A percentile compares a stretch with the other conserved stretches of the same genome.
phyloP scores from a whole-genome alignment of 1,140 invertebrate species.

The Phenacoccus solenopsis region DNA sequence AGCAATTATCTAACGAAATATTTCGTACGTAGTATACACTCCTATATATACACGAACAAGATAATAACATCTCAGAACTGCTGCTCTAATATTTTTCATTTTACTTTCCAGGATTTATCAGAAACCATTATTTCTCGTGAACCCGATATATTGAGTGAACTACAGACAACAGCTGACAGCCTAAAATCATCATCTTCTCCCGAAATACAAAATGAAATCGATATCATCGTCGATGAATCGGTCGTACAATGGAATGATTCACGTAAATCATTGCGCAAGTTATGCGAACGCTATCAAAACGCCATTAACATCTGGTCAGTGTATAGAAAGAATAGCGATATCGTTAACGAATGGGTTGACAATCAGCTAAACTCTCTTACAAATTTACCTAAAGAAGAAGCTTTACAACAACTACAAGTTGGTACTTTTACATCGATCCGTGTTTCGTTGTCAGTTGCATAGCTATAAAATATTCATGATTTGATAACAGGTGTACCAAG shows the following conservation, averaged over 20 bases:
- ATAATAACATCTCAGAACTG: no score
- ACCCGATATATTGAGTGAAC: not conserved
- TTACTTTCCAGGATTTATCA: not conserved
- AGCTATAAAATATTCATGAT: not conserved
- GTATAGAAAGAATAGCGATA: constrained; percentile 59
- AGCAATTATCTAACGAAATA: no score
- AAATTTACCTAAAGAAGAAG: constrained; percentile 41
- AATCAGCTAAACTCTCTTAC: constrained; percentile 24
- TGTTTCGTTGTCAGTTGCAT: not conserved
- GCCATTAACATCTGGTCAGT: constrained; percentile 62
- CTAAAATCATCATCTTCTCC: constrained; percentile 50
- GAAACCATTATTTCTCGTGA: not conserved
- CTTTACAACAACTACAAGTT: constrained; percentile 49
- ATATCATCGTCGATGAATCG: constrained; percentile 56
- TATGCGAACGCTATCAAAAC: constrained; percentile 57
- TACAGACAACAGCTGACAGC: constrained; percentile 44
- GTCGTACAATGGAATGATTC: constrained; percentile 62
- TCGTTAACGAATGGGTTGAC: constrained; percentile 56
- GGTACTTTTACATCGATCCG: constrained; percentile 25
- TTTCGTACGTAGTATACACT: no score
- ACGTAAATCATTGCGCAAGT: constrained; percentile 50
- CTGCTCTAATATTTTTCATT: no score
- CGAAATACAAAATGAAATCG: constrained; percentile 40
- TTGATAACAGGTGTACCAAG: not conserved
- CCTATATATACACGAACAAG: no score